Evolutionary conservation across 2,797 vertebrate genomes (phyloP).

Genomic region (Propithecus perrieri): DNA sequence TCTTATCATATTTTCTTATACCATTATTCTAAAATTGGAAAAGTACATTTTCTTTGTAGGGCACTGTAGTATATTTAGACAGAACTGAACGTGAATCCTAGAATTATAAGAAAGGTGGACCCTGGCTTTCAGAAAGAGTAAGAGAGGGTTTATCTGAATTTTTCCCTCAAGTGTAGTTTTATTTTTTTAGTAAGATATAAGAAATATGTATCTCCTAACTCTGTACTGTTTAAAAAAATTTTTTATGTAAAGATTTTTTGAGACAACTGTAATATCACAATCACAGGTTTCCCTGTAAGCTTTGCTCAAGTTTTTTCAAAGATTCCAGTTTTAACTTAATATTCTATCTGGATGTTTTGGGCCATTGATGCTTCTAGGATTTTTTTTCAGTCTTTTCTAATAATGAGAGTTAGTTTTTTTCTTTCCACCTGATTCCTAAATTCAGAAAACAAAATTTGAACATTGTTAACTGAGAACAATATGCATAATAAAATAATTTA

Average conservation of each 20-base stretch:
- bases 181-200: background rate
- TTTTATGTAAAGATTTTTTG: background rate
- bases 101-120: background rate
- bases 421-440: background rate
- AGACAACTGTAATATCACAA: background rate
- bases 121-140: background rate
- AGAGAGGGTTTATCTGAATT: background rate
- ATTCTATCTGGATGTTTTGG: background rate
- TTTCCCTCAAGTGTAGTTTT: background rate
- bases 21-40: background rate
- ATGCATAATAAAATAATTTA: background rate
- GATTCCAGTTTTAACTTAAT: background rate
- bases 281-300: background rate
- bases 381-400: background rate
- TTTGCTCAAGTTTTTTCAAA: background rate
- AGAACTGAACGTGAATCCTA: background rate
- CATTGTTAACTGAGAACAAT: background rate
- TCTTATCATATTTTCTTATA: background rate
- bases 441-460: background rate
- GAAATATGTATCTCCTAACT: background rate
- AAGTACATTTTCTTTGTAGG: background rate
- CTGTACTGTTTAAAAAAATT: background rate
- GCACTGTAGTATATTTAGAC: background rate
- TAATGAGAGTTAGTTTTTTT: background rate
- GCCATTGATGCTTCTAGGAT: background rate